Evolutionary conservation across 2,797 vertebrate genomes (phyloP).

Genomic region (Picus viridis): DNA sequence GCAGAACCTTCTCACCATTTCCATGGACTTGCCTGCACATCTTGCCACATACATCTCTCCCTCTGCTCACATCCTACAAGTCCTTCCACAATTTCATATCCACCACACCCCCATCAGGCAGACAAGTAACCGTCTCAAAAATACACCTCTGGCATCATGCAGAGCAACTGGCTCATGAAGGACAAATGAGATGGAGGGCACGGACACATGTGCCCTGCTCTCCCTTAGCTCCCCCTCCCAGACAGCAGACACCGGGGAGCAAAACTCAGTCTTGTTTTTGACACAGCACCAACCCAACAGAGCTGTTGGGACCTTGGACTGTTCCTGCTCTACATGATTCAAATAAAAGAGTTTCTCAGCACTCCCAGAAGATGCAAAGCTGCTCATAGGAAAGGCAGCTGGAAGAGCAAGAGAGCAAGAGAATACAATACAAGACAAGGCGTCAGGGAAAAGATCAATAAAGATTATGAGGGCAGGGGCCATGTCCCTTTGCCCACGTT

Average conservation of each 20-base stretch:
- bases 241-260: not conserved
- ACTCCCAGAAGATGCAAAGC: slow-evolving; percentile 26
- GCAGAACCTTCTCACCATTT: not conserved
- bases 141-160: not conserved
- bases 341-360: not conserved
- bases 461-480: slow-evolving; percentile 60
- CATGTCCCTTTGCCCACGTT: not conserved
- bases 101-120: not conserved
- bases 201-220: not conserved
- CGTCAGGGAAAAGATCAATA: slow-evolving; percentile 55
- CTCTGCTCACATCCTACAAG: not conserved
- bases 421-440: slow-evolving; percentile 17
- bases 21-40: not conserved
- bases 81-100: not conserved
- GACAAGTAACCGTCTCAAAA: not conserved
- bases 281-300: not conserved
- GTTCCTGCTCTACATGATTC: not conserved
- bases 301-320: not conserved
- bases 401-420: slow-evolving; percentile 4
- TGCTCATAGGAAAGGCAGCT: not conserved
- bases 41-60: not conserved
- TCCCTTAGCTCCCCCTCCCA: not conserved
- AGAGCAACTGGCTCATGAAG: not conserved
- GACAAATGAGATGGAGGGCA: not conserved
- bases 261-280: not conserved